Base-by-base conservation (phyloP, 35 echinoderm and acorn worm species). In the Diadema setosum region DNA sequence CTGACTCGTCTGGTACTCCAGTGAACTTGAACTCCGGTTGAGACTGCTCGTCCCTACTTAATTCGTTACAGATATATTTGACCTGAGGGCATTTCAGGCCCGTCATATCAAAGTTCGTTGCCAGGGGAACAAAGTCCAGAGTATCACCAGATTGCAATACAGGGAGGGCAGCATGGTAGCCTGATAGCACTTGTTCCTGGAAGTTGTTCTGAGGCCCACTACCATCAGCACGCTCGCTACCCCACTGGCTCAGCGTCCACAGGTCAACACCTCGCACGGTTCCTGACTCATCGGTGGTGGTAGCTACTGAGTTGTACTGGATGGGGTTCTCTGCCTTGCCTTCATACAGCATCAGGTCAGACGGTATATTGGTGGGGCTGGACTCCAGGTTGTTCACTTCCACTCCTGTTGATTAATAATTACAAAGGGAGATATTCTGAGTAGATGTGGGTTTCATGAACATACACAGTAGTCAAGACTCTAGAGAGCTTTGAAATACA, bases 41-140 rank as follows among this genome's bases (percentile, higher is more conserved):
- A 26, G 91, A 70, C 3, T 33, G 2, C 26, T 82, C 87, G 42
- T 97, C 67, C 46, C 91, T 87, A 49, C 83, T 93, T 9, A 97
- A 41, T 50, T 93, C 95, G 49, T 84, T 90, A 70, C 95, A 97
- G 17, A 97, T 70, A 42, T 90, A 93, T 17, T 55, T 58, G 23
- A 93, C 86, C 20, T 97, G 87, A 36, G 43, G 37, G 45, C 95
- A 97, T 37, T 59, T 69, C 36, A 93, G 55, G 9, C 70, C 86
- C 4, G 82, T 87, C 95, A 97, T 97, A 57, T 93, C 87, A 30
- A 97, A 90, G 52, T 90, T 58, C 5, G 91, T 83, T 12, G 30
- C 15, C 17, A 97, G 43, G 39, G 63, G 46, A 26, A 59, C 50
- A 58, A 90, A 97, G 2, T 69, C 50, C 2, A 93, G 50, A 27